Evolutionary conservation across 1,140 invertebrate genomes (phyloP).

Genomic region (Tetragnatha versicolor): DNA sequence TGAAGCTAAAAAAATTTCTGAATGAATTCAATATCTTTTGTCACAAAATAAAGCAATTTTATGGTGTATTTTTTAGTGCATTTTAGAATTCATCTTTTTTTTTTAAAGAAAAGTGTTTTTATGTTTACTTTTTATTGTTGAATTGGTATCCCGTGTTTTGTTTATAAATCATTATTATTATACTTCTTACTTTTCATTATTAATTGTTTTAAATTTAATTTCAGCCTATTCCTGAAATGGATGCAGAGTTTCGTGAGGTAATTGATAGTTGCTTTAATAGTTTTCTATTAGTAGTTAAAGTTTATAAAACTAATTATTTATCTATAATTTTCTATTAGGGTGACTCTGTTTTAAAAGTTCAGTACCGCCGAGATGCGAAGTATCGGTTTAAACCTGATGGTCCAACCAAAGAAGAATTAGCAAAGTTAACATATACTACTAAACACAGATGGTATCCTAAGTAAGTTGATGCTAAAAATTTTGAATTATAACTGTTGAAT

Average conservation of each 20-base stretch:
- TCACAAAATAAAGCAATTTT: too few species aligned
- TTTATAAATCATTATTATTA: too few species aligned
- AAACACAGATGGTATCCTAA: slow-evolving; percentile 81
- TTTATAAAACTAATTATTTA: not conserved
- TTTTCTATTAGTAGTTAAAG: not conserved
- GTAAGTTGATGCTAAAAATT: slow-evolving; percentile 57
- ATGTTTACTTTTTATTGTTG: too few species aligned
- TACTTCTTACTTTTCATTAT: too few species aligned
- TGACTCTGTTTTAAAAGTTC: slow-evolving; percentile 71
- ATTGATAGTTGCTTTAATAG: too few species aligned
- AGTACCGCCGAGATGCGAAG: slow-evolving; percentile 69
- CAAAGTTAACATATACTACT: slow-evolving; percentile 78
- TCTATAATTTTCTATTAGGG: slow-evolving; percentile 35
- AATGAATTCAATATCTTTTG: too few species aligned
- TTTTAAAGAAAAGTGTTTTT: too few species aligned
- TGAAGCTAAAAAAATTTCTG: too few species aligned
- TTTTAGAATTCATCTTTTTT: too few species aligned
- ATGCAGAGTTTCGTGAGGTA: slow-evolving; percentile 51
- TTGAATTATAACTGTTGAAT: not conserved
- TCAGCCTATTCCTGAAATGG: slow-evolving; percentile 48
- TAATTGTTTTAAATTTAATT: too few species aligned
- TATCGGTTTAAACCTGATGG: slow-evolving; percentile 73
- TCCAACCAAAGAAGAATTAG: slow-evolving; percentile 73
- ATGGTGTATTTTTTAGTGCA: too few species aligned
- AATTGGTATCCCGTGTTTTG: too few species aligned